These are phyloP conservation scores for Dendrolimus punctatus DNA, from an alignment of 1,140 invertebrate genomes.

Conservation along the genomic window DNA sequence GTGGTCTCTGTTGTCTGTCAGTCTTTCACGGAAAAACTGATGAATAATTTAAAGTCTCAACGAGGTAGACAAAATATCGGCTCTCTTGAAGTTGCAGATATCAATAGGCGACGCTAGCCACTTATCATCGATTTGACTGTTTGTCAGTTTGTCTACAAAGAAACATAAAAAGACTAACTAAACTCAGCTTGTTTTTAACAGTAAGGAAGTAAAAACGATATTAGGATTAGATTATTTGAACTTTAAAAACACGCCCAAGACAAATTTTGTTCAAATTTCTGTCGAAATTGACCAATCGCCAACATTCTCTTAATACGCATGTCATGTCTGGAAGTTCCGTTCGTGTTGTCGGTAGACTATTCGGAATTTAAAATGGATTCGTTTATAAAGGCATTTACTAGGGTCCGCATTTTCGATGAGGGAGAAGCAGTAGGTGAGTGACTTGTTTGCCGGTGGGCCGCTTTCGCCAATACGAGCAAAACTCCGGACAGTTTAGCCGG, in stretches of 20 bases:
- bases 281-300: slow-evolving; percentile 55
- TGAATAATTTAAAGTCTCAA: too few relatives aligned
- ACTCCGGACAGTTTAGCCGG: slow-evolving; percentile 60
- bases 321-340: slow-evolving; percentile 63
- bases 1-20: too few relatives aligned
- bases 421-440: slow-evolving; percentile 61
- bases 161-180: too few relatives aligned
- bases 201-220: too few relatives aligned
- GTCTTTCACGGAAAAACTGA: too few relatives aligned
- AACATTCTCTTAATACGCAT: slow-evolving; percentile 64
- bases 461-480: slow-evolving; percentile 51
- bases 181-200: too few relatives aligned
- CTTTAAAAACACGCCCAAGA: not conserved
- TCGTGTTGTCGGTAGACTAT: slow-evolving; percentile 62
- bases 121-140: too few relatives aligned
- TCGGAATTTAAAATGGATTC: slow-evolving; percentile 66
- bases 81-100: too few relatives aligned
- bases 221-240: too few relatives aligned
- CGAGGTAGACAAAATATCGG: too few relatives aligned
- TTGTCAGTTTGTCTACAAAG: too few relatives aligned
- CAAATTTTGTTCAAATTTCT: slow-evolving; percentile 40
- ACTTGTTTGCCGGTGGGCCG: slow-evolving; percentile 62
- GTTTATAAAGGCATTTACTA: slow-evolving; percentile 65
- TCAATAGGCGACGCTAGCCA: too few relatives aligned
- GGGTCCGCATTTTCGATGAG: slow-evolving; percentile 65